Percentiles rank a stretch among this genome's conserved stretches.
Evolutionary conservation across 2,888 invertebrate genomes (phyloP).

Genomic region (Vanessa cardui): DNA sequence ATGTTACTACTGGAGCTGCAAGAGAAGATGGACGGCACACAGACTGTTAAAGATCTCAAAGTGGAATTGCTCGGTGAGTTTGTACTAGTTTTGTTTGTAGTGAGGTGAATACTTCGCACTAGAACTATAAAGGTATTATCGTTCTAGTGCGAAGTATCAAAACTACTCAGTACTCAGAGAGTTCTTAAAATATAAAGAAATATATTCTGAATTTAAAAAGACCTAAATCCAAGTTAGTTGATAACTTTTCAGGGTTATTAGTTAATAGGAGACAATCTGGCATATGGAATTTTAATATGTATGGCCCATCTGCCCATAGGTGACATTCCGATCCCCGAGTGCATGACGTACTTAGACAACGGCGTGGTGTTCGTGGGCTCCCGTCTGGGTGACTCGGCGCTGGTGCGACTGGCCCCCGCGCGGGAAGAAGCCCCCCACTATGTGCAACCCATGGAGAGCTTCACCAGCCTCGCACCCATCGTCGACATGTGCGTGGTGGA

Average conservation of each 20-base stretch:
- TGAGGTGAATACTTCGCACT: too few species aligned
- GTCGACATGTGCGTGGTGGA: conserved; percentile 98
- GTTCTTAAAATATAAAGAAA: too few species aligned
- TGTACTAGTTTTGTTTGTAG: too few species aligned
- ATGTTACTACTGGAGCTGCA: conserved; percentile 96
- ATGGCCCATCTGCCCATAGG: conserved; percentile 68
- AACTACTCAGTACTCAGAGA: too few species aligned
- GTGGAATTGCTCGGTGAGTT: conserved; percentile 91
- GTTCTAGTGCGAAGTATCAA: too few species aligned
- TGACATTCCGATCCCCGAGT: conserved; percentile 97
- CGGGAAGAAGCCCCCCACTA: conserved; percentile 94
- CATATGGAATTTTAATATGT: neutral
- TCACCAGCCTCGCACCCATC: conserved; percentile 98
- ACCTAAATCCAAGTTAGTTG: too few species aligned
- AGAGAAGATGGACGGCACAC: conserved; percentile 88
- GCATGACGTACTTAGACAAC: conserved; percentile 98
- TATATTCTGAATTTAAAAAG: too few species aligned
- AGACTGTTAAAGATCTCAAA: conserved; percentile 94
- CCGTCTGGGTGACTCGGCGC: conserved; percentile 97
- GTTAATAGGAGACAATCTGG: neutral
- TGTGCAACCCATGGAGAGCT: conserved; percentile 97
- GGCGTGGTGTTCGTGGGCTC: conserved; percentile 98
- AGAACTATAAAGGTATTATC: too few species aligned
- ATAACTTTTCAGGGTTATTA: too few species aligned
- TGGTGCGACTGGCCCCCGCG: conserved; percentile 93